Conservation (phyloP, 2,888 invertebrate species). For the Pachymerium ferrugineum region DNA sequence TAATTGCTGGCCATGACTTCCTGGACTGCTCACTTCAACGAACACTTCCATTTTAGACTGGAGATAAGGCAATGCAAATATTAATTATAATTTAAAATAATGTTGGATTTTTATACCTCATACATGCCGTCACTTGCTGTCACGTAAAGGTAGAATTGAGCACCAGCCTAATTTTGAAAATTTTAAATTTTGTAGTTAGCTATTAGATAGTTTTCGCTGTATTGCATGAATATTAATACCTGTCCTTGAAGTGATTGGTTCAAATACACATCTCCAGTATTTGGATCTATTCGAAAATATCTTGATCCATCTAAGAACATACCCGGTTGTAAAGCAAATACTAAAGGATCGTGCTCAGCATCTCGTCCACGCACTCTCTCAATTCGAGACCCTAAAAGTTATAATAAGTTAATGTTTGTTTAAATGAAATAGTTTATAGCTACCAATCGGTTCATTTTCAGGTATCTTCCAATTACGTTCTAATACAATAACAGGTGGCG, state of each 20-base stretch:
- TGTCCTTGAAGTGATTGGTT: constrained; percentile 70
- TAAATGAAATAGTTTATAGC: constrained; percentile 55
- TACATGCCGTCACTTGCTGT: constrained; percentile 62
- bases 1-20: neutral
- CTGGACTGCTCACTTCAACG: constrained; percentile 30
- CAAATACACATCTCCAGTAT: constrained; percentile 69
- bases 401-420: no score
- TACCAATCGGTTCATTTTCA: constrained; percentile 66
- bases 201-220: neutral
- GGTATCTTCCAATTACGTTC: constrained; percentile 69
- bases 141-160: constrained; percentile 62
- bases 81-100: neutral
- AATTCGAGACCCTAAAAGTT: constrained; percentile 39
- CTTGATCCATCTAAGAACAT: constrained; percentile 41
- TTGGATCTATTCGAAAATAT: constrained; percentile 64
- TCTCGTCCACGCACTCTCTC: constrained; percentile 39
- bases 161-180: constrained; percentile 56
- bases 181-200: no score
- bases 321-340: constrained; percentile 39
- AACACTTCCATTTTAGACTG: constrained; percentile 35
- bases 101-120: constrained; percentile 29
- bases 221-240: constrained; percentile 49
- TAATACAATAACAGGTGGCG: constrained; percentile 59
- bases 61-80: neutral
- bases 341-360: constrained; percentile 39